Evolutionary conservation across 2,113 vertebrate species (phyloP), one percentile per base, ranked within the genome.

Genomic region (Lophius piscatorius): DNA sequence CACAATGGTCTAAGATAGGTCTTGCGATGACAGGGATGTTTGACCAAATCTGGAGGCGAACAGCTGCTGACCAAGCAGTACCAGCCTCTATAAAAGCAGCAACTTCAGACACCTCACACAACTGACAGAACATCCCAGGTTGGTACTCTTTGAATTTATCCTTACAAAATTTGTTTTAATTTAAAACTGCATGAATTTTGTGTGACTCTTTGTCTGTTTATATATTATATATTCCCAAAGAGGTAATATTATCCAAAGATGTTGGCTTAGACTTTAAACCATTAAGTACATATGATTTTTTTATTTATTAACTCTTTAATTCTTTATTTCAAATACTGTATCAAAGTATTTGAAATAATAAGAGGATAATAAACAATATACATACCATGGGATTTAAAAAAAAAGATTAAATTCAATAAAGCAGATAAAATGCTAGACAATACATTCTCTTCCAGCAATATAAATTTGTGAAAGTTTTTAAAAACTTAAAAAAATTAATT

Each of bases 61-160:
- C 50, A 44, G 38, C 46, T 59, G 81, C 83, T 84, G 86, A 86
- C 70, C 3, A 22, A 28, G 62, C 81, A 78, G 8, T 54, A 68
- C 12, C 13, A 14, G 47, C 21, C 59, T 61, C 64, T 86, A 86
- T 88, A 88, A 60, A 88, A 71, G 80, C 58, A 73, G 39, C 42
- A 40, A 46, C 65, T 60, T 75, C 59, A 66, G 40, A 13, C 63
- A 66, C 33, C 23, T 41, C 59, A 33, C 31, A 70, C 34, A 84
- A 76, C 81, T 81, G 80, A 73, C 5, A 56, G 67, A 45, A 52
- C 80, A 84, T 68, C 79, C 42, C 16, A 88, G 86, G 83, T 88
- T 34, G 63, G 86, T 83, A 50, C 34, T 71, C 42, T 76, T 22
- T 51, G 17, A 63, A 48, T 63, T 41, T 40, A 17, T 50, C 5